Evolutionary conservation across 2,888 invertebrate species (phyloP).

Genomic region (Platerodrilus igneus): DNA sequence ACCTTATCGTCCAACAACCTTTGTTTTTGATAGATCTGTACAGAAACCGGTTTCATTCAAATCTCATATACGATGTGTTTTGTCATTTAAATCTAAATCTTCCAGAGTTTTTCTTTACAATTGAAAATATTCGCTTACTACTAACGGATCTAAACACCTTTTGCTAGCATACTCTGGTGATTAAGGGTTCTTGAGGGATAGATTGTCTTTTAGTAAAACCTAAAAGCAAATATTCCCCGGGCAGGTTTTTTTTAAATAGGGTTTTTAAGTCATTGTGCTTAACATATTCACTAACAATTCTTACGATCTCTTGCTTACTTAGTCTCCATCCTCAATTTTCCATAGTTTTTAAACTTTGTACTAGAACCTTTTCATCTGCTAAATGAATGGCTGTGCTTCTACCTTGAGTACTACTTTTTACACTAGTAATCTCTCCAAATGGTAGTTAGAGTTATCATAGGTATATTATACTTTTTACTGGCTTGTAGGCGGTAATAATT

Average conservation of each 20-base stretch:
- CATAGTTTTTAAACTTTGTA: constrained; percentile 30
- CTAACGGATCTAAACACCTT: constrained; percentile 27
- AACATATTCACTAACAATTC: constrained; percentile 32
- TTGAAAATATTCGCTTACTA: constrained; percentile 24
- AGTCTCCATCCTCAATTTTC: constrained; percentile 38
- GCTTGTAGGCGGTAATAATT: constrained; percentile 3
- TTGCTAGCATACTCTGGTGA: constrained; percentile 26
- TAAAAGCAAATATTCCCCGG: constrained; percentile 30
- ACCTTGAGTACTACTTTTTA: constrained; percentile 1
- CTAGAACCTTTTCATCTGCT: constrained; percentile 29
- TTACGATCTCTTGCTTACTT: constrained; percentile 33
- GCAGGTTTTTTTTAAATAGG: constrained; percentile 28
- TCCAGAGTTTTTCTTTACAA: constrained; percentile 18
- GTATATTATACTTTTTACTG: constrained; percentile 1
- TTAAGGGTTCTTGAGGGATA: constrained; percentile 28
- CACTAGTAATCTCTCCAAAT: too few relatives aligned
- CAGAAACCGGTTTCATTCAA: constrained; percentile 21
- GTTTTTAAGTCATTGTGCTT: constrained; percentile 26
- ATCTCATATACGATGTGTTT: constrained; percentile 29
- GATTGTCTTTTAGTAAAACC: constrained; percentile 25
- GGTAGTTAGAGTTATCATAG: constrained; percentile 1
- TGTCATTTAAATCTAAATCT: constrained; percentile 27
- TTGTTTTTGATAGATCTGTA: constrained; percentile 17
- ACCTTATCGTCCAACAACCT: constrained; percentile 21
- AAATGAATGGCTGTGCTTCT: constrained; percentile 1